Conservation (phyloP, 2,113 vertebrate genomes). For the Oncorhynchus gorbuscha region DNA sequence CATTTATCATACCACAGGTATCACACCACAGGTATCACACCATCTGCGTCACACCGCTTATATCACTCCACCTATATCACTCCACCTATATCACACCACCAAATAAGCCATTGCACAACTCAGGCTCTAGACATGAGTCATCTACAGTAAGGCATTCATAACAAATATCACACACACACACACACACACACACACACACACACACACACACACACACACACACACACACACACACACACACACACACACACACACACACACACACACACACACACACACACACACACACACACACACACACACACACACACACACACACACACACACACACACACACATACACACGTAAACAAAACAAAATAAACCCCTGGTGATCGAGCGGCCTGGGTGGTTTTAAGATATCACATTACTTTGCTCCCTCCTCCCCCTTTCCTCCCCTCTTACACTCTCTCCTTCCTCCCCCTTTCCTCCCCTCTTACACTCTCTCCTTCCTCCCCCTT, state of each 20-base stretch:
- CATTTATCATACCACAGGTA: too few relatives aligned
- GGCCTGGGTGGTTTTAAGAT: background rate
- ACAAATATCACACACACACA: background rate
- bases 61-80: too few relatives aligned
- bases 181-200: background rate
- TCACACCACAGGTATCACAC: too few relatives aligned
- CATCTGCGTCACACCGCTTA: accelerated
- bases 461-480: constrained; percentile 27
- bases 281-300: background rate
- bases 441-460: background rate
- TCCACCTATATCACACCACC: too few relatives aligned
- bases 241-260: too few relatives aligned
- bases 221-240: too few relatives aligned
- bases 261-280: constrained; percentile 7
- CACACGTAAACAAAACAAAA: background rate
- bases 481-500: background rate
- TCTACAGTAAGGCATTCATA: background rate
- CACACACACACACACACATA: background rate
- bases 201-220: too few relatives aligned
- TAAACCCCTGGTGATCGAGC: background rate
- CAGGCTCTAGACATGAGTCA: background rate
- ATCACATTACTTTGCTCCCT: background rate
- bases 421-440: background rate
- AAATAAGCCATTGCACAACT: background rate
- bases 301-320: background rate